Base-by-base conservation (phyloP, 2,113 vertebrate species). In the Verasper variegatus region DNA sequence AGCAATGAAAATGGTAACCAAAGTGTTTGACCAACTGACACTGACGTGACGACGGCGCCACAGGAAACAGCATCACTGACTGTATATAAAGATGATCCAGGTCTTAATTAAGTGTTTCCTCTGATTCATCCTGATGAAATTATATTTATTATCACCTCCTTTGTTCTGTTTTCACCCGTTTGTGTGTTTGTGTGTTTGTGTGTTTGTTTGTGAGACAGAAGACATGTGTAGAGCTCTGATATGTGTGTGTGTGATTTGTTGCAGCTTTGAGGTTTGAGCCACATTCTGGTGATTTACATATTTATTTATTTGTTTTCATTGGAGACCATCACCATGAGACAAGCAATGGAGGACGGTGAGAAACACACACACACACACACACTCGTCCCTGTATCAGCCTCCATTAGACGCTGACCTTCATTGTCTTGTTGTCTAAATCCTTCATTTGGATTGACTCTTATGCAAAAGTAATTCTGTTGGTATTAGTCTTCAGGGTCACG, bases 331-430 rank as follows among this genome's bases (percentile, higher is more conserved):
- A 78, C 15, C 70, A 90, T 91, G 84, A 88, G 71, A 67, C 61
- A 85, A 57, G 62, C 72, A 9, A 72, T 88, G 82, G 90, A 91
- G 57, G 80, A 90, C 9, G 87, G 89, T 93, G 72, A 85, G 58
- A 35, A 9, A 51, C 17, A 17, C 47, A 17, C 17, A 18, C 17
- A 51, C 47, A 51, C 17, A 17, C 49, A 17, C 17, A 20, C 17
- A 51, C 49, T 1, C 31, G 5, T 7, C 5, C 31, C 5, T 7
- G 27, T 31, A 5, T 15, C 49, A 52, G 17, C 15, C 49, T 20
- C 49, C 51, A n/a, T n/a, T 20, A n/a, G 51, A n/a, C 17, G 17
- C 18, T 52, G 51, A 54, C 51, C 20, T 21, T 20, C 42, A 45
- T 14, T 20, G 49, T 18, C 49, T 51, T 45, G 14, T 45, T 14